Evolutionary conservation across 2,888 invertebrate species (phyloP), one percentile per base, ranked within the genome.

Genomic region (Diaprepes abbreviatus): DNA sequence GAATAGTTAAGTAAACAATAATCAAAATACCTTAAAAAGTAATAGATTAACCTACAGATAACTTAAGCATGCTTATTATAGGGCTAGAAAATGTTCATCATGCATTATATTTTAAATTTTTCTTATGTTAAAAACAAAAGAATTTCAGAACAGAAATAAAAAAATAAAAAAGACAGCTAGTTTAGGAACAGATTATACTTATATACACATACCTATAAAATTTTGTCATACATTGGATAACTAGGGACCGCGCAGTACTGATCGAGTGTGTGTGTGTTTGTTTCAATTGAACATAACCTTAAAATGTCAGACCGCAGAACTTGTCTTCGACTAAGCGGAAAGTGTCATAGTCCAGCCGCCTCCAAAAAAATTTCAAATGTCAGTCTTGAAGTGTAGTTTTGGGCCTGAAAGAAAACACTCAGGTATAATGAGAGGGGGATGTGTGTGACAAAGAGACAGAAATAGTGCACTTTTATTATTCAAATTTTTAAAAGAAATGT

Each of bases 341-440:
- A 74, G 82, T 84, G 75, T 84, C 84, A 80, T 80, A 83, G 77
- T 84, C 84, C 83, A 84, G 79, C 77, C 82, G 83, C 79, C 83
- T 84, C 84, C 84, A 84, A 82, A 83, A 84, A 83, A 84, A 84
- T 74, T 84, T 84, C 82, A 83, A 83, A 82, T 84, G 84, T 84
- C 84, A 84, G 84, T 84, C 84, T 79, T 83, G 82, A 77, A 81
- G 83, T 74, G 82, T 79, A 72, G 83, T 83, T 81, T 84, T 84
- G 76, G 83, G 83, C 83, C 84, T 84, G 83, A 70, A 83, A 84
- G 77, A 77, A 80, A 80, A 82, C 80, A 80, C 80, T 81, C 73
- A 77, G 80, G 81, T 82, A 80, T 82, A 82, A 62, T 55, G 66
- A 65, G 36, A 70, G 57, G 65, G 70, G 60, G 70, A 14, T 43